phyloP scores from a whole-genome alignment of 1,140 invertebrate genomes.

The Achroia grisella region DNA sequence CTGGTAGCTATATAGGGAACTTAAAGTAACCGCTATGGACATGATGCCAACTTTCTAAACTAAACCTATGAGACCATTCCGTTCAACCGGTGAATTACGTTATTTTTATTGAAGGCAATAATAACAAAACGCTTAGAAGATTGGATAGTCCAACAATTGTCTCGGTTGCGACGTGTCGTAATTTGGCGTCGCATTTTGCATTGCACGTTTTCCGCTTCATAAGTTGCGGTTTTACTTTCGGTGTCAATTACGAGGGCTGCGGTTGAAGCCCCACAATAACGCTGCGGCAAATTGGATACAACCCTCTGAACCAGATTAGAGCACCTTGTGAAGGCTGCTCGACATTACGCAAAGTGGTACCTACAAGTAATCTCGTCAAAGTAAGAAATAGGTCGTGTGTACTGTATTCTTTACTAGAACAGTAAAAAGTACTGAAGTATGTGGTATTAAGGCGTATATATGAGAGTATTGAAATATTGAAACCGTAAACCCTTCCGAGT shows the following conservation, averaged over 20 bases:
- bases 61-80: constrained; percentile 60
- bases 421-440: background rate
- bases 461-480: constrained; percentile 56
- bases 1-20: constrained; percentile 56
- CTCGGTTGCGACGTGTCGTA: constrained; percentile 34
- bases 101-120: constrained; percentile 62
- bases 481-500: constrained; percentile 56
- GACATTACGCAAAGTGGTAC: constrained; percentile 31
- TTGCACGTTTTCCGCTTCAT: constrained; percentile 31
- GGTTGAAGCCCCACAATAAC: constrained; percentile 55
- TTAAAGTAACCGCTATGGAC: constrained; percentile 62
- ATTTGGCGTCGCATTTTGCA: constrained; percentile 31
- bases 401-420: background rate
- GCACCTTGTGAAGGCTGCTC: constrained; percentile 41
- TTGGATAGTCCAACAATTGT: constrained; percentile 27
- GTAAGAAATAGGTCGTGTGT: constrained; percentile 37
- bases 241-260: constrained; percentile 55
- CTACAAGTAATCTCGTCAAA: constrained; percentile 27
- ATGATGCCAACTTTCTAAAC: constrained; percentile 72
- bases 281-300: constrained; percentile 58
- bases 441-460: constrained; percentile 10
- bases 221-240: constrained; percentile 45
- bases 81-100: constrained; percentile 55
- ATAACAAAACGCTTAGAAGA: constrained; percentile 52
- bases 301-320: constrained; percentile 52